Percentiles rank a stretch among this genome's conserved stretches.
Evolutionary conservation across 2,797 vertebrate genomes (phyloP).

Genomic region (Pristis pectinata): DNA sequence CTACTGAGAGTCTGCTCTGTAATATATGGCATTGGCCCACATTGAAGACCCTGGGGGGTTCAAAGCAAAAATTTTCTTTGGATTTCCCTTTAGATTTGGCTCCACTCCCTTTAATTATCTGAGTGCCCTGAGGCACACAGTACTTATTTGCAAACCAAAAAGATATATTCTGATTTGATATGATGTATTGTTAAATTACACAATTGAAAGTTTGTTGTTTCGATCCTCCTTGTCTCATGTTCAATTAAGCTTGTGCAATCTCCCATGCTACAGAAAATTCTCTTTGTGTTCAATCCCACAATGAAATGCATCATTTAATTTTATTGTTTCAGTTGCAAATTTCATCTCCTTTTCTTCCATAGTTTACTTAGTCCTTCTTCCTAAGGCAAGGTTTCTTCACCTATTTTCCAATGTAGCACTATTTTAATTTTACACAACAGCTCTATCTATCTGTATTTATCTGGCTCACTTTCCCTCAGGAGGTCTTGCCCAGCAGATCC

Average conservation of each 20-base stretch:
- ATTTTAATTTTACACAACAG: too few relatives aligned
- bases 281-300: not conserved
- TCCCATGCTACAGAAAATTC: not conserved
- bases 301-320: constrained; percentile 4
- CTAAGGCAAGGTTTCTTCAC: too few relatives aligned
- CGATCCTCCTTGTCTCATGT: not conserved
- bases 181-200: constrained; percentile 22
- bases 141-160: not conserved
- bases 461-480: too few relatives aligned
- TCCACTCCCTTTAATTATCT: not conserved
- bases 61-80: not conserved
- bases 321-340: not conserved
- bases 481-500: too few relatives aligned
- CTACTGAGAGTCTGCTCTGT: not conserved
- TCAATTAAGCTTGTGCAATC: not conserved
- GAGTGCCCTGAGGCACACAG: not conserved
- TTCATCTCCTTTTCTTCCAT: not conserved
- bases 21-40: not conserved
- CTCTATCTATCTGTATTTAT: too few relatives aligned
- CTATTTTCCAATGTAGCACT: too few relatives aligned
- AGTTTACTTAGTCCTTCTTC: too few relatives aligned
- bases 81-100: not conserved
- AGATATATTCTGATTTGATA: not conserved
- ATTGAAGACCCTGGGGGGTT: not conserved
- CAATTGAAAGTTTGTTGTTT: not conserved